phyloP scores from a whole-genome alignment of 2,113 vertebrate genomes.

The Alaudala cheleensis region DNA sequence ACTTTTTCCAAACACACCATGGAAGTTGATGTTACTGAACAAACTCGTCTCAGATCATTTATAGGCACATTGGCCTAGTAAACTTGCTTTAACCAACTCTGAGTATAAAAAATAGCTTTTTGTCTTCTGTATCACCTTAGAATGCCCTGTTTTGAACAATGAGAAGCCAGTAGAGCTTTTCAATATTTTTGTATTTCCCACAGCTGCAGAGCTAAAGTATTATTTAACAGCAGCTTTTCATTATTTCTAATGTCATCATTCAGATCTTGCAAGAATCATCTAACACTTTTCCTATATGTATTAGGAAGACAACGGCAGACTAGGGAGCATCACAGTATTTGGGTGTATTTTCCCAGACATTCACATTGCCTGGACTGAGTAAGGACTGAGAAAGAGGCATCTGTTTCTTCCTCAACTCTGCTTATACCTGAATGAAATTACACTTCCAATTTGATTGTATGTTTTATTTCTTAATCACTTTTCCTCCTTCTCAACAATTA shows the following conservation, averaged over 20 bases:
- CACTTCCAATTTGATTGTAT: background rate
- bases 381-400: background rate
- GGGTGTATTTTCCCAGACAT: background rate
- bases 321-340: background rate
- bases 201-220: background rate
- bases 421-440: background rate
- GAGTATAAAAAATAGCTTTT: background rate
- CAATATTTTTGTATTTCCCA: background rate
- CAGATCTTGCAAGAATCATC: background rate
- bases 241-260: background rate
- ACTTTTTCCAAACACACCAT: background rate
- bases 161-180: background rate
- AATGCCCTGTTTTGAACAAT: background rate
- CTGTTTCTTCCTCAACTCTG: background rate
- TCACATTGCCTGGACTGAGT: background rate
- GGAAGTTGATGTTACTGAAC: background rate
- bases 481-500: background rate
- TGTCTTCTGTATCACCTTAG: background rate
- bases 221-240: background rate
- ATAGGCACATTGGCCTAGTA: background rate
- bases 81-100: background rate
- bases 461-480: background rate
- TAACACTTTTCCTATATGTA: background rate
- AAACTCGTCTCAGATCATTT: background rate
- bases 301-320: background rate